Evolutionary conservation across 2,797 vertebrate species (phyloP), one percentile per base, ranked within the genome.

Genomic region (Limosa lapponica): DNA sequence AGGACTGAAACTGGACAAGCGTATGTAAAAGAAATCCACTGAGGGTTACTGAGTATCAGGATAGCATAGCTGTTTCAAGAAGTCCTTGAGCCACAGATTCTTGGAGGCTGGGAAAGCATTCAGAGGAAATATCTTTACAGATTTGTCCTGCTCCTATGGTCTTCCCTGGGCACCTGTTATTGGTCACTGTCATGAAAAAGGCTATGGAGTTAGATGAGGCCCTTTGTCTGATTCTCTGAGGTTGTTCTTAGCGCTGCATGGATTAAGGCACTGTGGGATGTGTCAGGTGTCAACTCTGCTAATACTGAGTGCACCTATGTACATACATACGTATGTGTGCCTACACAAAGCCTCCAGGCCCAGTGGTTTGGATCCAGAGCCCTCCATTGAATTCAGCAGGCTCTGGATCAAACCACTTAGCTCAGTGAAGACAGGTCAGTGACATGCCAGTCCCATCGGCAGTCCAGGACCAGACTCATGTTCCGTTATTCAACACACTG

Each of bases 361-460:
- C 34, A 30, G 22, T 8, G 55, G 28, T 62, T 55, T 72, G 48
- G 34, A 74, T 52, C n/a, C 43, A 57, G 48, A 67, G 30, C 12
- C 37, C 36, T 37, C n/a, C 67, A 13, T 0, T 36, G 34, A 48
- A 55, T 20, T 55, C 73, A 61, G 16, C 43, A 67, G 30, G 48
- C 49, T 72, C 59, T 61, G 59, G 30, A 77, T 69, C 77, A 79
- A 73, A 73, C 34, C 51, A 32, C 24, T 24, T 4, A 51, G 36
- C 54, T 52, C 54, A 12, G 4, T 22, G 59, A 69, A 24, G 22
- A 49, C 23, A 70, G 3, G 16, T 44, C 46, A 91, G 16, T 8
- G 61, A 69, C 18, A 24, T 0, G 3, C 23, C 62, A 65, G 37
- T 18, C 37, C 39, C 13, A 0, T 4, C 2, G 0, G 20, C 51